phyloP scores from a whole-genome alignment of 2,888 invertebrate genomes.

The Athetis lepigone region DNA sequence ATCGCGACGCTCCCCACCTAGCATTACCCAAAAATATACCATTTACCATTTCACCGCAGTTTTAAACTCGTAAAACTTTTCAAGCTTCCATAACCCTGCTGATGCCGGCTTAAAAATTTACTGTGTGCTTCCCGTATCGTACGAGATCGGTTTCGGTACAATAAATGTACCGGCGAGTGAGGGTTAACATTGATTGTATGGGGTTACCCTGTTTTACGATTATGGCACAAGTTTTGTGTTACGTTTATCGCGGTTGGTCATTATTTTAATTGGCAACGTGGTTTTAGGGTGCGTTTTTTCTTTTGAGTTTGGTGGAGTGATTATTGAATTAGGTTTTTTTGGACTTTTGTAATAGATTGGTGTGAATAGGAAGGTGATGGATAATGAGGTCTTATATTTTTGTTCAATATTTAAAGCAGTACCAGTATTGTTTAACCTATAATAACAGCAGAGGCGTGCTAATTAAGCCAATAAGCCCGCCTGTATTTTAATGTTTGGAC shows the following conservation, averaged over 20 bases:
- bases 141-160: constrained; percentile 56
- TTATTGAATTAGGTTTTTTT: constrained; percentile 6
- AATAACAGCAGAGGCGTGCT: too few relatives aligned
- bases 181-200: constrained; percentile 70
- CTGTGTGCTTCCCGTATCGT: constrained; percentile 71
- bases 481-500: too few relatives aligned
- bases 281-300: constrained; percentile 23
- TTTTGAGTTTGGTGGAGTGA: background rate
- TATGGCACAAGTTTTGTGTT: constrained; percentile 66
- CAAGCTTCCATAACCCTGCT: constrained; percentile 20
- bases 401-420: too few relatives aligned
- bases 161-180: constrained; percentile 48
- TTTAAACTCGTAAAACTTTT: constrained; percentile 31
- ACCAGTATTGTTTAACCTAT: too few relatives aligned
- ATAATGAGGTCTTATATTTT: background rate
- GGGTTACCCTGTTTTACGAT: constrained; percentile 72
- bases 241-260: constrained; percentile 48
- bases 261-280: constrained; percentile 61
- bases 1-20: too few relatives aligned
- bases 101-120: constrained; percentile 43
- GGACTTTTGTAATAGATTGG: background rate
- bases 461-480: too few relatives aligned
- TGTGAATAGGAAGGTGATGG: too few relatives aligned
- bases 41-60: background rate
- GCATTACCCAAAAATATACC: too few relatives aligned